phyloP scores from a whole-genome alignment of 35 echinoderm and acorn worm species.

The Diadema setosum region DNA sequence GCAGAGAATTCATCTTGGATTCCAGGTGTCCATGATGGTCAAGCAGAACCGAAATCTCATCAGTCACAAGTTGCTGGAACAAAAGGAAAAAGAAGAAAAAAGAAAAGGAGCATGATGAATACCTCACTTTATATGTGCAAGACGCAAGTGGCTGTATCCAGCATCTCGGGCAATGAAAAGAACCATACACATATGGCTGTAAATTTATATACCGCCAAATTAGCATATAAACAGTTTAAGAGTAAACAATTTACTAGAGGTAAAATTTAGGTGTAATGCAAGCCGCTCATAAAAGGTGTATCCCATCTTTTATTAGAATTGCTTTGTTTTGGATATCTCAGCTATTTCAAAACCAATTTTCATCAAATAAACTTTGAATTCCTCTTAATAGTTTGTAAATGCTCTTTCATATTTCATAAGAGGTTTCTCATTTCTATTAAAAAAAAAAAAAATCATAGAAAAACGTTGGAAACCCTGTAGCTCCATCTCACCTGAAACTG shows the following conservation, averaged over 20 bases:
- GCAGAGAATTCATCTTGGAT: constrained; percentile 81
- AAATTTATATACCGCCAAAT: neutral
- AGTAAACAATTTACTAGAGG: neutral
- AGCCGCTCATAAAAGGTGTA: too few species aligned
- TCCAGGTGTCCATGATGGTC: constrained; percentile 82
- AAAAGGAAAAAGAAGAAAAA: neutral
- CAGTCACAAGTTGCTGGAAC: constrained; percentile 68
- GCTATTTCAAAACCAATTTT: too few species aligned
- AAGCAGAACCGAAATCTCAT: constrained; percentile 86
- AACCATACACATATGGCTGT: neutral
- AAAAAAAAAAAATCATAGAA: too few species aligned
- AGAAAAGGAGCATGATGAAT: neutral
- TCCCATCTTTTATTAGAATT: too few species aligned
- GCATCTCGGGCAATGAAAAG: neutral
- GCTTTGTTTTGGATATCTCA: too few species aligned
- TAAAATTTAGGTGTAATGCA: neutral
- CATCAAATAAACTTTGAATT: too few species aligned
- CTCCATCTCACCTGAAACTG: too few species aligned
- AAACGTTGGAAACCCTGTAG: too few species aligned
- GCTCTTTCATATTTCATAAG: too few species aligned
- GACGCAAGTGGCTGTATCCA: neutral
- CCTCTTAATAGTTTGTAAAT: too few species aligned
- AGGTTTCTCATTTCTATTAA: too few species aligned
- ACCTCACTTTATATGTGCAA: neutral
- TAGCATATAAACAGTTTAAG: neutral